Base-by-base conservation (phyloP, 2,888 invertebrate genomes). In the Volucella inflata region DNA sequence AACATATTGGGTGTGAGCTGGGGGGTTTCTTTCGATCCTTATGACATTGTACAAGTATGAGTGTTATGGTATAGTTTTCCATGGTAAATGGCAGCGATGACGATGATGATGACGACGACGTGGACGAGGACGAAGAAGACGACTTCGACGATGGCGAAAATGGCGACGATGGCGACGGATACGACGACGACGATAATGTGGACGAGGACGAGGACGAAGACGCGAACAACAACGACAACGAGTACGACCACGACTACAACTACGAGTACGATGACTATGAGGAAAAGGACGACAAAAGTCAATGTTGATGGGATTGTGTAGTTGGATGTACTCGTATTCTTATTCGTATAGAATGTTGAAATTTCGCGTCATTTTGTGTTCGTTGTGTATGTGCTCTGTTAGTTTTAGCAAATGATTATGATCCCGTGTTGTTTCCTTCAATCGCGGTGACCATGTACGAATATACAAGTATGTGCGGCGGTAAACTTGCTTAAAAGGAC, bases 1-100 rank as follows among this genome's bases (percentile, higher is more conserved):
- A 30, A 0, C 6, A 6, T 30, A 30, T 30, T 30, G 6, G 30
- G 30, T 30, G 30, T 30, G 30, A 6, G 30, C 6, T 30, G 21
- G 65, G 71, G 67, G 42, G 57, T 81, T 85, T 85, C 84, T 85
- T 85, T 76, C 30, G 6, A 30, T 30, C 71, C 38, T 57, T 77
- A 81, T 72, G 71, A 48, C 50, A 62, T 77, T 85, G 85, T 85
- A 77, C 81, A 81, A 76, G 85, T 85, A 77, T 85, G 85, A 76
- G 85, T 85, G 85, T 85, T 85, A 85, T 85, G 80, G 81, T 85
- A 85, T 85, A 17, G 85, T 81, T 85, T 30, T 81, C 81, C 76
- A 85, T 85, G 85, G 85, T 85, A 77, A 81, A 85, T 76, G 81
- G 81, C 70, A 80, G 55, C 83, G 74, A 82, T 75, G 82, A 82